These are phyloP conservation scores for Ecdyonurus torrentis DNA, from an alignment of 2,888 invertebrate genomes.

Conservation along the genomic window DNA sequence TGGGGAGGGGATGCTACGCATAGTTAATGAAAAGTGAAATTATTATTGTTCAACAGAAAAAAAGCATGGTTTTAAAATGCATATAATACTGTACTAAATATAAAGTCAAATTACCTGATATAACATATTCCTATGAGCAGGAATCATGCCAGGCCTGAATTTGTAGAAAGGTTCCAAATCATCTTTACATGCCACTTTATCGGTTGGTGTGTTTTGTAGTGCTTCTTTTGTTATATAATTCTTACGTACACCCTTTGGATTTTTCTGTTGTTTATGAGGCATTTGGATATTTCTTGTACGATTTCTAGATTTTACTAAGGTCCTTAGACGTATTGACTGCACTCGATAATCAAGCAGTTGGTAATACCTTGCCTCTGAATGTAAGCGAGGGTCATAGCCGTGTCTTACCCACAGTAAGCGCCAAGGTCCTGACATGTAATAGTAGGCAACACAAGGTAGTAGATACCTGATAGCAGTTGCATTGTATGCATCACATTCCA, in stretches of 20 bases:
- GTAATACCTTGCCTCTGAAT: conserved; percentile 59
- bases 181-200: not conserved
- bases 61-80: too few relatives aligned
- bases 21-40: too few relatives aligned
- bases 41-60: too few relatives aligned
- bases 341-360: conserved; percentile 73
- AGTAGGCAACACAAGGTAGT: conserved; percentile 69
- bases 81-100: too few relatives aligned
- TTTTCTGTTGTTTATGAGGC: not conserved
- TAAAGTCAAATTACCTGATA: not conserved
- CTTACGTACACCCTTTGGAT: not conserved
- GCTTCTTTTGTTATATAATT: not conserved
- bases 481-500: not conserved
- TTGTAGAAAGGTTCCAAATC: not conserved
- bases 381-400: conserved; percentile 82
- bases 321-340: not conserved
- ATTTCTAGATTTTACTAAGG: not conserved
- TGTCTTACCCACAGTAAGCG: conserved; percentile 73
- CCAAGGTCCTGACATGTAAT: conserved; percentile 85
- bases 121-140: not conserved
- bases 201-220: not conserved
- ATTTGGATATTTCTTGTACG: not conserved
- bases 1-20: too few relatives aligned
- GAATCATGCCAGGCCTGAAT: not conserved
- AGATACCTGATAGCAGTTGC: conserved; percentile 28